A percentile compares a stretch with the other conserved stretches of the same genome.
Conservation (phyloP, 2,113 vertebrate species). For the Poeciliopsis occidentalis region DNA sequence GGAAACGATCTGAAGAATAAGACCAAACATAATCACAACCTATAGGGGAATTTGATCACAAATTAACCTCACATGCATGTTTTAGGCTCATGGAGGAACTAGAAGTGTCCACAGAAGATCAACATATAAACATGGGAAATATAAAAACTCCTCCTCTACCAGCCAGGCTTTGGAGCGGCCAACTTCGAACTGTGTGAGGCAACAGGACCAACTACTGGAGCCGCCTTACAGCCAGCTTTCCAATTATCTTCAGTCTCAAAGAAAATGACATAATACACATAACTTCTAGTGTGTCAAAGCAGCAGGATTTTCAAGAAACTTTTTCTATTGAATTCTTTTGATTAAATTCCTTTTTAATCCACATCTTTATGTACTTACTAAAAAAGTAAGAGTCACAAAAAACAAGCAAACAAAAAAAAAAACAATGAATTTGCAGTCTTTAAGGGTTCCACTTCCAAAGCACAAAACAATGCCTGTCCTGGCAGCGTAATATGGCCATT, state of each 20-base stretch:
- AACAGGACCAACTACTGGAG: neutral
- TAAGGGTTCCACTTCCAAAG: neutral
- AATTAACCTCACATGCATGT: neutral
- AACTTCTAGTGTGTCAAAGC: neutral
- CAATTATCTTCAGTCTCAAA: neutral
- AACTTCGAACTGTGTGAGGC: neutral
- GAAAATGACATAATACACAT: neutral
- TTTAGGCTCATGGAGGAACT: neutral
- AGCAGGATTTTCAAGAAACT: neutral
- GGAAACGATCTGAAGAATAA: neutral
- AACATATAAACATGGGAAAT: neutral
- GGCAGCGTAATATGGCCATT: slow-evolving; percentile 11
- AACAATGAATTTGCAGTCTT: neutral
- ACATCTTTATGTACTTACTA: neutral
- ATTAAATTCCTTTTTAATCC: neutral
- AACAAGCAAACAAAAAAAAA: neutral
- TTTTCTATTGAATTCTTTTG: neutral
- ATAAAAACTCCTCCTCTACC: neutral
- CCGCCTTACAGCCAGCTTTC: neutral
- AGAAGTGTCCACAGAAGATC: neutral
- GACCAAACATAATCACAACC: neutral
- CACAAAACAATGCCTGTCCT: neutral
- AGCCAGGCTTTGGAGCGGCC: neutral
- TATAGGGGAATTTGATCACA: neutral
- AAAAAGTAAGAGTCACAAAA: neutral